Conservation (phyloP, 2,888 invertebrate genomes). For the Sialis lutaria region DNA sequence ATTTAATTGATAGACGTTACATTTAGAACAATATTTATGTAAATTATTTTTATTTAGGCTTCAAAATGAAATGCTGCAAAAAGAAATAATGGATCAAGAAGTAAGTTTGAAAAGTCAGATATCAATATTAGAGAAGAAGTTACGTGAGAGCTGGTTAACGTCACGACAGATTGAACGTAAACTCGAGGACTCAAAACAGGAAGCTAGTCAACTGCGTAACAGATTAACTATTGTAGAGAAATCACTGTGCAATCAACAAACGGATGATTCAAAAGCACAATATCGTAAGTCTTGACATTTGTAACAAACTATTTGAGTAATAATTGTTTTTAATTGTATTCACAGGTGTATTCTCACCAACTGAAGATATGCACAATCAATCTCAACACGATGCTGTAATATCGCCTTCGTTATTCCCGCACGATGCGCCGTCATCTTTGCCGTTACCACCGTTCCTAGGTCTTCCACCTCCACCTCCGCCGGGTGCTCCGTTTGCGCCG, state of each 20-base stretch:
- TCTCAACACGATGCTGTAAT: conserved; percentile 26
- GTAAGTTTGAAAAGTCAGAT: conserved; percentile 50
- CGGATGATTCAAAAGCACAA: conserved; percentile 28
- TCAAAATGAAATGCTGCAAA: conserved; percentile 45
- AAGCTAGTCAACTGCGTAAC: conserved; percentile 46
- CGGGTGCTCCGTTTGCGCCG: conserved; percentile 32
- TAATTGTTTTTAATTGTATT: conserved; percentile 6
- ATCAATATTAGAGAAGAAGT: conserved; percentile 62
- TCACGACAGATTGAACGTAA: conserved; percentile 67
- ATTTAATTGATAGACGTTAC: not conserved
- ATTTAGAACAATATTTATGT: conserved; percentile 3
- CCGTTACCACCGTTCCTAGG: conserved; percentile 28
- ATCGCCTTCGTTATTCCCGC: conserved; percentile 25
- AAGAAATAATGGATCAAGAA: conserved; percentile 77
- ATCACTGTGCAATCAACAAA: conserved; percentile 21
- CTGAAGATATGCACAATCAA: conserved; percentile 29
- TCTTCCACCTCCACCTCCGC: conserved; percentile 36
- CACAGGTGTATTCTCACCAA: conserved; percentile 36
- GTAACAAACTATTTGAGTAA: not conserved
- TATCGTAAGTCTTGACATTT: conserved; percentile 26
- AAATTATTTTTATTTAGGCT: no score
- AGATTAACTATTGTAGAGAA: conserved; percentile 37
- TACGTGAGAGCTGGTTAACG: conserved; percentile 73
- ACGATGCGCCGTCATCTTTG: conserved; percentile 24
- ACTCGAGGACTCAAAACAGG: conserved; percentile 61